Percentiles rank a stretch among this genome's conserved stretches.
phyloP scores from a whole-genome alignment of 2,888 invertebrate genomes.

The Melanophora roralis region DNA sequence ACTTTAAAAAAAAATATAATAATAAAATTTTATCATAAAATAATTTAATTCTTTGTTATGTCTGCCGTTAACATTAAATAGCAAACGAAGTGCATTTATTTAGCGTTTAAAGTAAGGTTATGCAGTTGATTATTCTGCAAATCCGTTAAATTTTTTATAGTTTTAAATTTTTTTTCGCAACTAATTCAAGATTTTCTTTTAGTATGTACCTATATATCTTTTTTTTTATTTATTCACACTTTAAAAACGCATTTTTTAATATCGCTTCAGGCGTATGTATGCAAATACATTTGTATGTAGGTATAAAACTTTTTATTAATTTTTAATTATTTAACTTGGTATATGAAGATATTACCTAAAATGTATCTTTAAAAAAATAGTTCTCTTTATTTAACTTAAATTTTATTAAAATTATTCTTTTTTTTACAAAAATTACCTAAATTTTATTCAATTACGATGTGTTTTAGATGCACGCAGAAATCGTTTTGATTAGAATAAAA shows the following conservation, averaged over 20 bases:
- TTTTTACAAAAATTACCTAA: slow-evolving; percentile 48
- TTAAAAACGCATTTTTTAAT: slow-evolving; percentile 6
- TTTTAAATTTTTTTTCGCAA: slow-evolving; percentile 16
- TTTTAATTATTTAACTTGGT: too few relatives aligned
- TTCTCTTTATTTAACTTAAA: not conserved
- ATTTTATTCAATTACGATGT: slow-evolving; percentile 52
- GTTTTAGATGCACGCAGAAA: slow-evolving; percentile 51
- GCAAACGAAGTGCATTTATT: slow-evolving; percentile 33
- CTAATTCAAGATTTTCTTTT: not conserved
- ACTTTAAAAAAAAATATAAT: not conserved
- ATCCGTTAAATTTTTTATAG: slow-evolving; percentile 44
- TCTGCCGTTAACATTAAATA: slow-evolving; percentile 18
- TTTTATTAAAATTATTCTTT: not conserved
- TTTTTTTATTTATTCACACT: slow-evolving; percentile 1
- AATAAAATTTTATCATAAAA: too few relatives aligned
- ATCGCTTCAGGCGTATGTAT: not conserved
- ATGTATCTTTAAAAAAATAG: not conserved
- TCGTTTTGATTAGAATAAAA: slow-evolving; percentile 55
- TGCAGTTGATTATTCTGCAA: slow-evolving; percentile 46
- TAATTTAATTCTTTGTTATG: not conserved
- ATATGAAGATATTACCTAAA: not conserved
- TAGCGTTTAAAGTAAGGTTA: slow-evolving; percentile 48
- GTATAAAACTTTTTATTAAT: too few relatives aligned
- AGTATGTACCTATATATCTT: not conserved
- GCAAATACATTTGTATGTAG: too few relatives aligned